A percentile compares a stretch with the other conserved stretches of the same genome.
These are phyloP conservation scores for Sebastes nivosus DNA, from an alignment of 2,797 vertebrate species.

Conservation along the genomic window DNA sequence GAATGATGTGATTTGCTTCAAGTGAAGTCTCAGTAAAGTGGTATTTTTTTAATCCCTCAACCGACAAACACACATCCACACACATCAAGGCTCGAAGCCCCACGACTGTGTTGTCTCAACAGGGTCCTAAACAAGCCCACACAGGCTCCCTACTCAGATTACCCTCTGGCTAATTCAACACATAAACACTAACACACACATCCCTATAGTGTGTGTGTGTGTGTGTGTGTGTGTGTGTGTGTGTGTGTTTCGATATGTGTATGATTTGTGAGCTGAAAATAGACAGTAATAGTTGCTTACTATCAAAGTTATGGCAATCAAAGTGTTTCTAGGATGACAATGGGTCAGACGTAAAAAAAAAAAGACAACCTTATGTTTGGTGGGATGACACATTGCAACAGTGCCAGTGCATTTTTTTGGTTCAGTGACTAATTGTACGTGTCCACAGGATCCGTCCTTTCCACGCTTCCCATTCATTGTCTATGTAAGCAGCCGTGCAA, in stretches of 20 bases:
- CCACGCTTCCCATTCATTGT: no score
- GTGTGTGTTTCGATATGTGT: no score
- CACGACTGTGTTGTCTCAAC: constrained; percentile 25
- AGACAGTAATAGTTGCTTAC: not conserved
- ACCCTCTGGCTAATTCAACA: constrained; percentile 36
- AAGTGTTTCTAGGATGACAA: not conserved
- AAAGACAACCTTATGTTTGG: not conserved
- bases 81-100: constrained; percentile 7
- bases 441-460: no score
- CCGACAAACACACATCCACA: not conserved
- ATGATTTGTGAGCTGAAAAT: not conserved
- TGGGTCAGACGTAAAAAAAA: not conserved
- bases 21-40: not conserved
- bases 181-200: not conserved
- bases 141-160: constrained; percentile 31
- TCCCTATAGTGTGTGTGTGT: not conserved
- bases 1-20: not conserved
- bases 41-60: not conserved
- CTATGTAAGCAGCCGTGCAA: no score
- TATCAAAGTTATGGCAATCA: not conserved
- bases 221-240: no score
- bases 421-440: not conserved
- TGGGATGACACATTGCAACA: not conserved
- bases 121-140: constrained; percentile 44
- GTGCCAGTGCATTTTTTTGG: not conserved